These are phyloP conservation scores for Drosophila mulleri DNA, from an alignment of 2,888 invertebrate genomes.

Conservation along the genomic window DNA sequence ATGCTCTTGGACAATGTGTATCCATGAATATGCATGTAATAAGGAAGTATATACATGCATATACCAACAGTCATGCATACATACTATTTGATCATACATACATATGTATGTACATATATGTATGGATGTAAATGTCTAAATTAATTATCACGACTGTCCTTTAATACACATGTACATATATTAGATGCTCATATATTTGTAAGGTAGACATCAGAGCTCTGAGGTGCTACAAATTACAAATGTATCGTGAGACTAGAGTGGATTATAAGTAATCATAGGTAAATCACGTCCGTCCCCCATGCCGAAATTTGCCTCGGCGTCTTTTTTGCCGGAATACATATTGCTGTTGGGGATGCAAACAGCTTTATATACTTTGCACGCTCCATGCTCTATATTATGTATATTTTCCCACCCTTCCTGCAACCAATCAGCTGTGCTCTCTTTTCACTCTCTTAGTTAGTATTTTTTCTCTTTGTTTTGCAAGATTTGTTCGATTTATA, in stretches of 20 bases:
- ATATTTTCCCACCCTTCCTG: conserved; percentile 45
- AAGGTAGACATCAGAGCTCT: not conserved
- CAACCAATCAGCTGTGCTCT: conserved; percentile 57
- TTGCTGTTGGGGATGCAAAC: conserved; percentile 82
- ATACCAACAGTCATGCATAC: conserved; percentile 7
- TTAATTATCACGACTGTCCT: not conserved
- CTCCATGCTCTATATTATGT: conserved; percentile 16
- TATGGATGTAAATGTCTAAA: not conserved
- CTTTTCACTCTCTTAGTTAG: conserved; percentile 50
- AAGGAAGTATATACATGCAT: conserved; percentile 8
- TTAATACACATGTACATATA: conserved; percentile 1
- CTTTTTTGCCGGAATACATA: conserved; percentile 75
- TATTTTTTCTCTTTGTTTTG: conserved; percentile 34
- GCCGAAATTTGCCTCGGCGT: conserved; percentile 32
- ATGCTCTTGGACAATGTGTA: conserved; percentile 29
- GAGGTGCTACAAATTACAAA: conserved; percentile 16
- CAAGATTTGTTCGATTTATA: conserved; percentile 8
- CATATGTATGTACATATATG: not conserved
- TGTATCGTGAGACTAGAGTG: not conserved
- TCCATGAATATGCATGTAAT: conserved; percentile 26
- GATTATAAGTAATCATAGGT: conserved; percentile 25
- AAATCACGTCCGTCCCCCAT: conserved; percentile 27
- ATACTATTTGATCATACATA: not conserved
- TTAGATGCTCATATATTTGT: conserved; percentile 1
- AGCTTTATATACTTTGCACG: conserved; percentile 50